Evolutionary conservation across 2,797 vertebrate genomes (phyloP).

Genomic region (Acrossocheilus fasciatus): DNA sequence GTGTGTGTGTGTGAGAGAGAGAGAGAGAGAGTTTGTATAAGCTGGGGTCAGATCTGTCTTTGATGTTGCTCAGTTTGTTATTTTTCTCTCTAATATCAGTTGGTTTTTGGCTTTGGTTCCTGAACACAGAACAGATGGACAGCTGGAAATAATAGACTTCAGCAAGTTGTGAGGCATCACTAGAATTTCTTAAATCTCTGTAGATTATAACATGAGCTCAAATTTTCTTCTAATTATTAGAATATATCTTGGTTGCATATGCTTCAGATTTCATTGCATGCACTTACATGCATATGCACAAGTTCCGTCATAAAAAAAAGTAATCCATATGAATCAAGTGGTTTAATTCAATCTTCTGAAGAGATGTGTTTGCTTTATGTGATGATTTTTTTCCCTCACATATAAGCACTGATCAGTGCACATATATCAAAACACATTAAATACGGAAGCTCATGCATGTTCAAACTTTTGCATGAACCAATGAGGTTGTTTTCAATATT

Average conservation of each 20-base stretch:
- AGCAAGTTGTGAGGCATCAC: background rate
- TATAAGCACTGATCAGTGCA: too few species aligned
- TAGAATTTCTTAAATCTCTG: background rate
- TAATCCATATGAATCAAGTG: background rate
- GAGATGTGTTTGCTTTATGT: too few species aligned
- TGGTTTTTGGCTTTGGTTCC: background rate
- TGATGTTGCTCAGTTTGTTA: conserved; percentile 4
- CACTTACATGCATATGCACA: background rate
- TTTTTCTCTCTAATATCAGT: background rate
- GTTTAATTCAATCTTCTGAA: background rate
- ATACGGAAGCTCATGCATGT: background rate
- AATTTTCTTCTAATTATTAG: background rate
- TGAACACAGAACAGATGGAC: background rate
- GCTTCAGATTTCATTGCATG: background rate
- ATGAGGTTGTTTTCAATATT: background rate
- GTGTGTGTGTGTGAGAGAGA: background rate
- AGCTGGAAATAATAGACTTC: background rate
- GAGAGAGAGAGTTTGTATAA: background rate
- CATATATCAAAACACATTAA: background rate
- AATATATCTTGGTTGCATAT: background rate
- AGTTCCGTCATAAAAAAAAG: background rate
- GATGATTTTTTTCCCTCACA: too few species aligned
- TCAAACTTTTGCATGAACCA: background rate
- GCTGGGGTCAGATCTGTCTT: conserved; percentile 6
- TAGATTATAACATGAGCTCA: conserved; percentile 3